Conservation (phyloP, 2,888 invertebrate genomes). For the Amorpha juglandis region DNA sequence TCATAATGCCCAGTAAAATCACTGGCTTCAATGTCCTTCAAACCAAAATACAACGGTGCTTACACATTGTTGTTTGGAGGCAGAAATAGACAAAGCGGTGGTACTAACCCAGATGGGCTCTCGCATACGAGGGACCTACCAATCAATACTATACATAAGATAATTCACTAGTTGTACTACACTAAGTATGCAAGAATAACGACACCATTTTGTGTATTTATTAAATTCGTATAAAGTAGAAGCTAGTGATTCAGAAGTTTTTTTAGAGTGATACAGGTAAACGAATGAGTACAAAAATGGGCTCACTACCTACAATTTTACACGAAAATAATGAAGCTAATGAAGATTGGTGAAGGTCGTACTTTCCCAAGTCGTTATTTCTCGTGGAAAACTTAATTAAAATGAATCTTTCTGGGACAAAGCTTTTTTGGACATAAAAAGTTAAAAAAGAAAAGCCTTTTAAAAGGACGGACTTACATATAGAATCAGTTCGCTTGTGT, state of each 20-base stretch:
- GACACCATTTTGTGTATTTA: no score
- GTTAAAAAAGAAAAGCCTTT: constrained; percentile 57
- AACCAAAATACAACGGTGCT: no score
- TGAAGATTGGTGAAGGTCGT: constrained; percentile 75
- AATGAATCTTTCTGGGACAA: constrained; percentile 72
- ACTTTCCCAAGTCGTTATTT: constrained; percentile 65
- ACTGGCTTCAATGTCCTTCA: no score
- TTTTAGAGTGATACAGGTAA: not conserved
- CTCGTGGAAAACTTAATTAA: constrained; percentile 78
- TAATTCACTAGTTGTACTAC: no score
- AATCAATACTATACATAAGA: no score
- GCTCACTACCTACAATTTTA: constrained; percentile 51
- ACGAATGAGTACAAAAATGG: constrained; percentile 10
- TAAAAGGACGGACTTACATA: constrained; percentile 45
- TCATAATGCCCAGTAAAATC: no score
- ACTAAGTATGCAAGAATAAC: no score
- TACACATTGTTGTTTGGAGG: no score
- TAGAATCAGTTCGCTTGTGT: constrained; percentile 46
- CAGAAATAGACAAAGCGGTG: no score
- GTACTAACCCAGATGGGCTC: no score
- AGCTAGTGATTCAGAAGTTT: not conserved
- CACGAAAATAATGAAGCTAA: constrained; percentile 71
- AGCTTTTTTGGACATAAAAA: constrained; percentile 63
- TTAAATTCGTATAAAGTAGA: no score
- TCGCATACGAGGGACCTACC: no score